Conservation (phyloP, 2,113 vertebrate genomes). For the Oreochromis spilurus region DNA sequence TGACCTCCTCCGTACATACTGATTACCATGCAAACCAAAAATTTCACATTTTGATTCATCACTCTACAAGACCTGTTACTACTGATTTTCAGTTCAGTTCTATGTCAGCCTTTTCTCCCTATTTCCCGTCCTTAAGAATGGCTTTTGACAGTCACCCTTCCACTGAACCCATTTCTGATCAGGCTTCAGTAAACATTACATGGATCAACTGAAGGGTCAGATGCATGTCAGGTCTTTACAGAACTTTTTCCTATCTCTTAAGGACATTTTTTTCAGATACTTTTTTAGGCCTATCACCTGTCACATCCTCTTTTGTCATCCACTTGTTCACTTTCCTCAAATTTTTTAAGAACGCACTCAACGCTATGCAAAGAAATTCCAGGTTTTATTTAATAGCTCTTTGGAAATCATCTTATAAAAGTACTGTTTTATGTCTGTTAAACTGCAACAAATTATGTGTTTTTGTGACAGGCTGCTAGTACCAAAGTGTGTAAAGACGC, state of each 20-base stretch:
- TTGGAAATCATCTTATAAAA: not conserved
- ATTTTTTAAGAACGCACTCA: not conserved
- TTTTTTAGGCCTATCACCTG: not conserved
- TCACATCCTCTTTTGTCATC: not conserved
- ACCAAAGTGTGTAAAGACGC: not conserved
- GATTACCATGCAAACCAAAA: not conserved
- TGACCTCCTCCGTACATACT: not conserved
- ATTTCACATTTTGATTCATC: not conserved
- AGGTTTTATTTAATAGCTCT: not conserved
- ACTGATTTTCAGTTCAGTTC: not conserved
- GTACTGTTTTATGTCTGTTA: not conserved
- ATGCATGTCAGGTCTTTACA: not conserved
- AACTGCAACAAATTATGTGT: not conserved
- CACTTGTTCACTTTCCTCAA: not conserved
- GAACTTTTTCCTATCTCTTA: not conserved
- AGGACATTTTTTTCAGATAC: not conserved
- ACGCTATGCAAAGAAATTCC: not conserved
- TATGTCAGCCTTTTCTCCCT: not conserved
- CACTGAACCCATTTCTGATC: not conserved
- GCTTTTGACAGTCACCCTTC: not conserved
- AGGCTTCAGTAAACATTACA: not conserved
- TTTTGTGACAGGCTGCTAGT: not conserved
- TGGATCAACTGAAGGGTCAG: not conserved
- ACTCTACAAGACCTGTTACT: not conserved
- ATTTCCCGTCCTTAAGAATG: not conserved